Base-by-base conservation (phyloP, 2,797 vertebrate genomes). In the Gila robusta region DNA sequence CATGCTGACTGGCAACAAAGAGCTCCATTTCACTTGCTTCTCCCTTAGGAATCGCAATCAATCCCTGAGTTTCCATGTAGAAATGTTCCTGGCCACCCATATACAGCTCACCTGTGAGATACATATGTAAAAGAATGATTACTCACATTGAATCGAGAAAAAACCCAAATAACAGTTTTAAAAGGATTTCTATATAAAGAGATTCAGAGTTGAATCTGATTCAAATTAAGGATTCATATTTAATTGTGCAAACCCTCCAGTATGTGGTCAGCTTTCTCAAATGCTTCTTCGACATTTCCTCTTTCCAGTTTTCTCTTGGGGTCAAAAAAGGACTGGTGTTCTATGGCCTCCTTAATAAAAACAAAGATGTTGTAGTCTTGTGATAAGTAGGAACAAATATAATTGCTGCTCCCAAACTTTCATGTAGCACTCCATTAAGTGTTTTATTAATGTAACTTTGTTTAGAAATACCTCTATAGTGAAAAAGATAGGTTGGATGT, bases 41-140 rank as follows among this genome's bases (percentile, higher is more conserved):
- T 79, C 88, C 89, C 26, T 82, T 89, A 4, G 93, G 93, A 26
- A 92, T 90, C 2, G 82, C 93, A 3, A 93, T 84, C 52, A 93
- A 14, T 17, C 91, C 91, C 52, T 93, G 92, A 17, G 93, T 94
- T 81, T 94, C 93, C 93, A 94, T 91, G 87, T 94, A 94, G 87
- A 93, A 93, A 71, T 94, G 93, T 64, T 91, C 92, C 78, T 93
- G 92, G 4, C 92, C 91, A 3, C 91, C 89, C 86, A 92, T 90
- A 41, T 89, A 88, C 16, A 91, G 26, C 66, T 93, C 87, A 81
- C 87, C 92, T 93, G 87, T 37, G 21, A 59, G 6, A 47, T 14
- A 83, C 12, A 47, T 9, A 83, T 32, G 28, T 19, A 54, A 32
- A 80, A 37, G 0, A 37, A 28, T 4, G 0, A 59, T 59, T 66